These are phyloP conservation scores for Drosophila subpulchrella DNA, from an alignment of 1,140 invertebrate genomes.

Conservation along the genomic window DNA sequence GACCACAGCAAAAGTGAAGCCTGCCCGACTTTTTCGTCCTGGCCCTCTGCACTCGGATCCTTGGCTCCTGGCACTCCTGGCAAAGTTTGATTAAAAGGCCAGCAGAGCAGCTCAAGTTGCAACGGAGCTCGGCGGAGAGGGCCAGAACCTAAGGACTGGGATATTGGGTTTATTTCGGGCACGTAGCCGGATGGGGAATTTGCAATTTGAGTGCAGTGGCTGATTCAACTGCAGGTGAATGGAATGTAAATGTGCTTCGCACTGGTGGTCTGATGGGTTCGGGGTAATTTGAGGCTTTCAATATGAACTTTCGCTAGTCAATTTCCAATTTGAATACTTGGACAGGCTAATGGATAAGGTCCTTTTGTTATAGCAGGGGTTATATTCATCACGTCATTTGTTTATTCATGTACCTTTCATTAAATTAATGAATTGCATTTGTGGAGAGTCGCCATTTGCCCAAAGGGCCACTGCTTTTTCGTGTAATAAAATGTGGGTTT, in stretches of 20 bases:
- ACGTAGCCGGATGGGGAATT: slow-evolving; percentile 28
- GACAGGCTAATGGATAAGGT: background rate
- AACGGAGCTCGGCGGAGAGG: slow-evolving; percentile 13
- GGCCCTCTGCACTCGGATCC: background rate
- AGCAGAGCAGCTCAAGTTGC: slow-evolving; percentile 19
- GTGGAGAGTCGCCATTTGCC: background rate
- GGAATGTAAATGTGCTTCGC: slow-evolving; percentile 16
- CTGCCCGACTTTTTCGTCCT: slow-evolving; percentile 5
- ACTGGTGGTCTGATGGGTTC: background rate
- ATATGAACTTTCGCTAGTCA: slow-evolving; percentile 1
- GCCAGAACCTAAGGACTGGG: background rate
- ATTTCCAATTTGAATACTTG: slow-evolving; percentile 1
- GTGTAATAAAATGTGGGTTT: background rate
- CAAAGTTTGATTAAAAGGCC: slow-evolving; percentile 61
- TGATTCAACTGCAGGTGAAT: slow-evolving; percentile 28
- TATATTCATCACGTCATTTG: background rate
- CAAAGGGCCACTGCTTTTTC: background rate
- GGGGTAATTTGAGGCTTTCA: background rate
- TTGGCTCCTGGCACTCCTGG: slow-evolving; percentile 1
- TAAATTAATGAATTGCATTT: slow-evolving; percentile 7
- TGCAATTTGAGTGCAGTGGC: slow-evolving; percentile 18
- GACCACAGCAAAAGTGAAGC: slow-evolving; percentile 28
- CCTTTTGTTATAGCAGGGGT: background rate
- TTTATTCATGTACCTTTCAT: background rate
- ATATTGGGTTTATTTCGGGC: slow-evolving; percentile 43